Percentiles rank a stretch among this genome's conserved stretches.
Conservation (phyloP, 2,113 vertebrate genomes). For the Felis chaus region DNA sequence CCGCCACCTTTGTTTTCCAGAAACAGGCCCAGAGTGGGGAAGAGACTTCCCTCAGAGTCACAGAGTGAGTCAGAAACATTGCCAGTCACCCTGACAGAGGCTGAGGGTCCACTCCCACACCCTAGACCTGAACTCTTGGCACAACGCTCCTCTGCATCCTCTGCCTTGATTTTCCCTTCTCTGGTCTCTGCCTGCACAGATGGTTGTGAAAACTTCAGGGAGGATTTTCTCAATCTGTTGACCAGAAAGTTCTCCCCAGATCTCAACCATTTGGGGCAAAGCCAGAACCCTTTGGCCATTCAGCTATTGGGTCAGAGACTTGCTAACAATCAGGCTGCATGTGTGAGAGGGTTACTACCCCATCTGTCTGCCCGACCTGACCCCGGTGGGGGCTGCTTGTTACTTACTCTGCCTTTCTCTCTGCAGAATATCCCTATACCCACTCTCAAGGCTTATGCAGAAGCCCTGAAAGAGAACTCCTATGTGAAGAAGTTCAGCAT, state of each 20-base stretch:
- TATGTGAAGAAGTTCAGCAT: slow-evolving; percentile 96
- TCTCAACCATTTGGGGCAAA: neutral
- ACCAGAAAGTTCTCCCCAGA: neutral
- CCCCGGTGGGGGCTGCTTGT: neutral
- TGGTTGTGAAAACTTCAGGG: neutral
- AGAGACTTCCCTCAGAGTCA: neutral
- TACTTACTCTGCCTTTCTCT: slow-evolving; percentile 36
- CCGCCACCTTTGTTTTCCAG: neutral
- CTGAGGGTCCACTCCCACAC: neutral
- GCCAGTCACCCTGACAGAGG: neutral
- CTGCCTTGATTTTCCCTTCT: neutral
- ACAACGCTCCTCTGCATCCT: neutral
- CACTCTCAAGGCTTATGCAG: slow-evolving; percentile 93
- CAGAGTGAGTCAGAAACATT: neutral
- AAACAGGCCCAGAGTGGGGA: neutral
- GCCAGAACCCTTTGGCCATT: neutral
- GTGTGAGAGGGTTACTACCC: neutral
- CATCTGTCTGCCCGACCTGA: neutral
- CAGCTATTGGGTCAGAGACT: neutral
- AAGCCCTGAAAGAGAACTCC: slow-evolving; percentile 92
- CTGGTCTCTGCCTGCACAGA: neutral
- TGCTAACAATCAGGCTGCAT: neutral
- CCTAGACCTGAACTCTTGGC: neutral
- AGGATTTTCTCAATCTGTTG: neutral
- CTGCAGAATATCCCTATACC: slow-evolving; percentile 95